Evolutionary conservation across 2,797 vertebrate genomes (phyloP).

Genomic region (Spheniscus humboldti): DNA sequence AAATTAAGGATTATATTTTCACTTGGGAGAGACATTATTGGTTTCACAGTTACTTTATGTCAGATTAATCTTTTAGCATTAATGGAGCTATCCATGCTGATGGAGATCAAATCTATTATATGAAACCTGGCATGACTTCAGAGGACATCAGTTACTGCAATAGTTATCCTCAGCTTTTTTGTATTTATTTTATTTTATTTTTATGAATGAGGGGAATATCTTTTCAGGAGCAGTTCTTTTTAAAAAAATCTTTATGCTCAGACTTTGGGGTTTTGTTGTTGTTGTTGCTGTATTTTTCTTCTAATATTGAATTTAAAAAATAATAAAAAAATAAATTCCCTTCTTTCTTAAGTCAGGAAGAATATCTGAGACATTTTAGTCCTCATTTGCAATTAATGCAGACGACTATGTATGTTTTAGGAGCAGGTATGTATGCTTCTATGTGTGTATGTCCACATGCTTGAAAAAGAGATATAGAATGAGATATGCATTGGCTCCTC

Average conservation of each 20-base stretch:
- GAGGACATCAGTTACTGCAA: neutral
- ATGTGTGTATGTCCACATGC: neutral
- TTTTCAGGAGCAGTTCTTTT: neutral
- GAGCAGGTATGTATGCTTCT: neutral
- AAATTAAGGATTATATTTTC: neutral
- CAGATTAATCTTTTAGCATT: neutral
- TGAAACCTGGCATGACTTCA: neutral
- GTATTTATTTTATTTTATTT: neutral
- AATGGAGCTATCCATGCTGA: neutral
- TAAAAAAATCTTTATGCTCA: neutral
- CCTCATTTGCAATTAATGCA: neutral
- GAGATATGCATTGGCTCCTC: neutral
- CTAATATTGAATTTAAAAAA: neutral
- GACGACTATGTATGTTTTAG: neutral
- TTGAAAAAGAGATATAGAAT: neutral
- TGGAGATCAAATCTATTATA: neutral
- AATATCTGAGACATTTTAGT: neutral
- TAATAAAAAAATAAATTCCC: neutral
- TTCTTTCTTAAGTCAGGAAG: neutral
- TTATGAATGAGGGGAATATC: neutral
- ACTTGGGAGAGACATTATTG: neutral
- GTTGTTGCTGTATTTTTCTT: neutral
- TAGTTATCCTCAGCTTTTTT: neutral
- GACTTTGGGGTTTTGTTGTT: neutral
- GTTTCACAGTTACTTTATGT: neutral